phyloP scores from a whole-genome alignment of 2,888 invertebrate species.

The Alsophila aescularia region DNA sequence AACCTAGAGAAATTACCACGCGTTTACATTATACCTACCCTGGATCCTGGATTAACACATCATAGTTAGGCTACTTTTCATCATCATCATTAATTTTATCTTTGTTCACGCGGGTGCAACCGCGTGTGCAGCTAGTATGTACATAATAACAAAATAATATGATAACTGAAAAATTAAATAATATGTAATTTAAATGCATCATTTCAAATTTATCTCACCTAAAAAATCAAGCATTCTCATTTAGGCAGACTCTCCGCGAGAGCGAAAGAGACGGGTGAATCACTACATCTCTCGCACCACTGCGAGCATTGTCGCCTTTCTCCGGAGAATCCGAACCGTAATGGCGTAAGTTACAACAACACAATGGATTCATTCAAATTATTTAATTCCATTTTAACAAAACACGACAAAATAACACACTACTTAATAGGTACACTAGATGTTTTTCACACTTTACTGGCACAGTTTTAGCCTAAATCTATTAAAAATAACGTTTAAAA shows the following conservation, averaged over 20 bases:
- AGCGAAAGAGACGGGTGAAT: conserved; percentile 63
- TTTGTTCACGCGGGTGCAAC: no score
- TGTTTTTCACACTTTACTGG: conserved; percentile 26
- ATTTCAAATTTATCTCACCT: conserved; percentile 38
- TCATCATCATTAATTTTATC: no score
- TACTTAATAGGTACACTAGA: conserved; percentile 21
- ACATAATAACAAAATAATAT: conserved; percentile 7
- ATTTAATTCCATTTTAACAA: conserved; percentile 52
- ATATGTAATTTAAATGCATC: conserved; percentile 5
- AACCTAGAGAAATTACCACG: no score
- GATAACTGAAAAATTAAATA: conserved; percentile 6
- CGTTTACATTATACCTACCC: no score
- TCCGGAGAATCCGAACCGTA: conserved; percentile 52
- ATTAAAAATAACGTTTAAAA: conserved; percentile 47
- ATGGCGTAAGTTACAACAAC: conserved; percentile 64
- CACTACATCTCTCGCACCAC: conserved; percentile 61
- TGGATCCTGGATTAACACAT: no score
- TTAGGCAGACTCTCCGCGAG: conserved; percentile 46
- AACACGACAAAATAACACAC: conserved; percentile 44
- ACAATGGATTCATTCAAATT: conserved; percentile 48
- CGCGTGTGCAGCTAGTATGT: neutral
- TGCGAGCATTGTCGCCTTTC: conserved; percentile 47
- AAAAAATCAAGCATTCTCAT: conserved; percentile 48
- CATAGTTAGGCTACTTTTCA: no score
- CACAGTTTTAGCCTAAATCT: conserved; percentile 24